phyloP scores from a whole-genome alignment of 1,140 invertebrate species.

The Pseudomyrmex cubaensis region DNA sequence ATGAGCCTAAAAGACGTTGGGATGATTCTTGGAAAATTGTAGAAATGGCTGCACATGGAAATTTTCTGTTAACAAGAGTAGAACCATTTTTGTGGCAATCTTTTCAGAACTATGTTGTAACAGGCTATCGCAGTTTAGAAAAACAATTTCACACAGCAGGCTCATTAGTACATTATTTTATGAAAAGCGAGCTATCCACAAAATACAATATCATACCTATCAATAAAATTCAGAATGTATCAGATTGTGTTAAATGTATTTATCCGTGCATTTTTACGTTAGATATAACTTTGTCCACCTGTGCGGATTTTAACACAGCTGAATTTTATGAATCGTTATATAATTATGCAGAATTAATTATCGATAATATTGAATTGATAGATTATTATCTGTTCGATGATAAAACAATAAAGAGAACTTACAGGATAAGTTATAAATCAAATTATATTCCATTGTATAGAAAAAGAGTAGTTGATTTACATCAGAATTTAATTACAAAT shows the following conservation, averaged over 20 bases:
- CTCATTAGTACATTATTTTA: constrained; percentile 85
- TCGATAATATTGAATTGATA: constrained; percentile 78
- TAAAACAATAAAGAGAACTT: constrained; percentile 78
- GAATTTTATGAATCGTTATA: constrained; percentile 79
- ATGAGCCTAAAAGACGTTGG: constrained; percentile 85
- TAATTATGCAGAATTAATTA: constrained; percentile 79
- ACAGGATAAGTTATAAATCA: constrained; percentile 83
- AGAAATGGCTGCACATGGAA: constrained; percentile 86
- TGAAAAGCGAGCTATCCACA: constrained; percentile 59
- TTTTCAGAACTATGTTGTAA: constrained; percentile 82
- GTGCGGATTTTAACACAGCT: constrained; percentile 67
- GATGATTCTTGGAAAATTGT: constrained; percentile 88
- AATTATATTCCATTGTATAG: constrained; percentile 78
- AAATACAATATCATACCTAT: constrained; percentile 63
- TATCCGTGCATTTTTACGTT: constrained; percentile 78
- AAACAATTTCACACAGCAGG: constrained; percentile 85
- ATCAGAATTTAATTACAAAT: constrained; percentile 80
- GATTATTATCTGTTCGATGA: constrained; percentile 74
- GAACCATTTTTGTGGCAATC: constrained; percentile 81
- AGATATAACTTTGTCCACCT: constrained; percentile 79
- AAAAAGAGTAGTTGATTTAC: constrained; percentile 80
- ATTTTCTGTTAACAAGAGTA: constrained; percentile 84
- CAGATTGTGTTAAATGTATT: constrained; percentile 37
- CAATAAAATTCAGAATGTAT: constrained; percentile 35
- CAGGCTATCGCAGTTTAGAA: constrained; percentile 86